Percentiles rank a stretch among this genome's conserved stretches.
phyloP scores from a whole-genome alignment of 2,113 vertebrate genomes.

The Dinomys branickii region DNA sequence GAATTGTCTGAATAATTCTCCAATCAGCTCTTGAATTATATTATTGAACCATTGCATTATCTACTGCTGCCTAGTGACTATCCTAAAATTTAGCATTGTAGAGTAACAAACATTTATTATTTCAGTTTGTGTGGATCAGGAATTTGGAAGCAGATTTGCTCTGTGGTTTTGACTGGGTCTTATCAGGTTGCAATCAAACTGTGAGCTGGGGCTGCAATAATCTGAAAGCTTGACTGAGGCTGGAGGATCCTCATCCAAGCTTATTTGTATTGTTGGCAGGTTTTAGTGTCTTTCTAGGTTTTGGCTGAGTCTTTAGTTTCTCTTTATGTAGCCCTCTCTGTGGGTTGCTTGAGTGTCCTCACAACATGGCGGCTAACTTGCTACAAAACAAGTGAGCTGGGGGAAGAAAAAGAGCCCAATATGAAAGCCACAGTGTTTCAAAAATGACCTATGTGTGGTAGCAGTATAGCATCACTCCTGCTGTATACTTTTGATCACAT shows the following conservation, averaged over 20 bases:
- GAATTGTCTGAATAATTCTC: not conserved
- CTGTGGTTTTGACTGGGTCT: not conserved
- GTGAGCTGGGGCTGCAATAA: not conserved
- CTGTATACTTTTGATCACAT: not conserved
- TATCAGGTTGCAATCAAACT: not conserved
- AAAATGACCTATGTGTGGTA: not conserved
- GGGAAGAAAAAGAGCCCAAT: not conserved
- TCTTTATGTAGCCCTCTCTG: not conserved
- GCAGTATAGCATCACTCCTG: not conserved
- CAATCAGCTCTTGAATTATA: not conserved
- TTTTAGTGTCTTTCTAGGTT: not conserved
- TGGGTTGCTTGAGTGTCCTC: not conserved
- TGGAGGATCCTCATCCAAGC: not conserved
- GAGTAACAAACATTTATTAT: not conserved
- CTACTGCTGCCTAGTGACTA: not conserved
- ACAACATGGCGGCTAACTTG: not conserved
- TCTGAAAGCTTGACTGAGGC: not conserved
- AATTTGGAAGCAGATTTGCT: not conserved
- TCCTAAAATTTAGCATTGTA: not conserved
- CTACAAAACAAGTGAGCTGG: not conserved
- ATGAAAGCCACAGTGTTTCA: not conserved
- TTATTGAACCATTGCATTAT: not conserved
- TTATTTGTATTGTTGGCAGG: not conserved
- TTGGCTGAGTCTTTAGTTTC: not conserved
- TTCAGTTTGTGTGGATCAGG: slow-evolving; percentile 5